Conservation (phyloP, 1,140 invertebrate genomes). For the Neodiprion fabricii region DNA sequence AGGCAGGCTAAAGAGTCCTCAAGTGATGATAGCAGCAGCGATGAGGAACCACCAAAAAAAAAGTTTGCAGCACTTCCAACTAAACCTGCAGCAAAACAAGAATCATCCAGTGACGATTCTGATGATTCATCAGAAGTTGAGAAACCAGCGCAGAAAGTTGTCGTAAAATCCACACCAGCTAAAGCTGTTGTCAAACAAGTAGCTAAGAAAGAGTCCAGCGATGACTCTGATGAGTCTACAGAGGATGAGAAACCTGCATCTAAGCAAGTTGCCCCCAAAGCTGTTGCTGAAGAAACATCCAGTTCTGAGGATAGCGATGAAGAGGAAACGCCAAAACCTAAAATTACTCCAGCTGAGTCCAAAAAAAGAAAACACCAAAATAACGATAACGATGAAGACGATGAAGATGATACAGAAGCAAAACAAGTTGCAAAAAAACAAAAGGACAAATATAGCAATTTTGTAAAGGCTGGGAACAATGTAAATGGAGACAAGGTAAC, state of each 20-base stretch:
- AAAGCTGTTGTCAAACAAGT: constrained; percentile 26
- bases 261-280: constrained; percentile 26
- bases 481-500: constrained; percentile 60
- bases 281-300: constrained; percentile 40
- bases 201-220: constrained; percentile 36
- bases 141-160: constrained; percentile 20
- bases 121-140: constrained; percentile 35
- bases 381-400: constrained; percentile 47
- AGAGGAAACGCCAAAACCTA: constrained; percentile 32
- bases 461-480: constrained; percentile 61
- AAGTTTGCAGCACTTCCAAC: constrained; percentile 26
- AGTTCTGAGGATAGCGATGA: constrained; percentile 47
- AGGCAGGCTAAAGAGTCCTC: constrained; percentile 31
- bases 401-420: constrained; percentile 42
- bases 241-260: constrained; percentile 26
- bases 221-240: constrained; percentile 36
- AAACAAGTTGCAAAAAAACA: constrained; percentile 47
- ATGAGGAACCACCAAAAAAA: constrained; percentile 29
- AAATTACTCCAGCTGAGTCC: constrained; percentile 28
- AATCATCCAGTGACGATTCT: constrained; percentile 47
- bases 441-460: constrained; percentile 64
- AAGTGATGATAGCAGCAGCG: constrained; percentile 35
- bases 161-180: constrained; percentile 25
- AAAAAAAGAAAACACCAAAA: constrained; percentile 51
- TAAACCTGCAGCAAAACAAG: constrained; percentile 28